Evolutionary conservation across 2,888 invertebrate species (phyloP).

Genomic region (Linnaemya vulpina): DNA sequence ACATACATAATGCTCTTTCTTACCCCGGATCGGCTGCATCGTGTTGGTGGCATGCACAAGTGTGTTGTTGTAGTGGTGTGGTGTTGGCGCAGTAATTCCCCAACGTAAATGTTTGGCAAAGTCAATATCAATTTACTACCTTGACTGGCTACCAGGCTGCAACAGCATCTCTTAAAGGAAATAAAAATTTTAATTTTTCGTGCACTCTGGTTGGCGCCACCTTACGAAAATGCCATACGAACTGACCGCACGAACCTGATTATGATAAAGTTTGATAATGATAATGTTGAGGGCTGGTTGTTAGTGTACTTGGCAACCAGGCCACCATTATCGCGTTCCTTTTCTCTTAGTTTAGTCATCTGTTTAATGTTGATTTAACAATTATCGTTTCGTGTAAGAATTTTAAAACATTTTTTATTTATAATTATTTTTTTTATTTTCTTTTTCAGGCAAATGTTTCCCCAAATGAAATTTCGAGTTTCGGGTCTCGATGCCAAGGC

Average conservation of each 20-base stretch:
- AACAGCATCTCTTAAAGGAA: slow-evolving; percentile 11
- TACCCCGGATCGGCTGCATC: background rate
- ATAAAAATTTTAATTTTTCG: slow-evolving; percentile 79
- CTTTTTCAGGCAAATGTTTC: slow-evolving; percentile 98
- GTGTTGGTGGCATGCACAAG: slow-evolving; percentile 32
- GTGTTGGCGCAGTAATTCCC: slow-evolving; percentile 61
- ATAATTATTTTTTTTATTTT: slow-evolving; percentile 18
- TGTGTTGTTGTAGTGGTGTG: slow-evolving; percentile 45
- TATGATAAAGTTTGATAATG: slow-evolving; percentile 71
- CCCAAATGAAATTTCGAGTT: slow-evolving; percentile 99
- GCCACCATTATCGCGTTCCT: slow-evolving; percentile 56
- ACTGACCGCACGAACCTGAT: slow-evolving; percentile 67
- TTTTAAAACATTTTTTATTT: slow-evolving; percentile 6
- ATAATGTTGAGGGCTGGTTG: slow-evolving; percentile 45
- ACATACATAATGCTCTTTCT: slow-evolving; percentile 34
- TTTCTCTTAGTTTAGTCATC: slow-evolving; percentile 28
- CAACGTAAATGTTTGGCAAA: slow-evolving; percentile 51
- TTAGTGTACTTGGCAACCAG: slow-evolving; percentile 38
- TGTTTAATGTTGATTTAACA: slow-evolving; percentile 62
- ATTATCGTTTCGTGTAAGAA: slow-evolving; percentile 47
- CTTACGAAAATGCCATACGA: slow-evolving; percentile 74
- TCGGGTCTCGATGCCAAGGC: slow-evolving; percentile 99
- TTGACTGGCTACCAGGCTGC: slow-evolving; percentile 61
- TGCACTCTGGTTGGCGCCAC: slow-evolving; percentile 78
- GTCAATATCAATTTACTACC: slow-evolving; percentile 69